Conservation (phyloP, 2,797 vertebrate genomes). For the Bovichtus variegatus region DNA sequence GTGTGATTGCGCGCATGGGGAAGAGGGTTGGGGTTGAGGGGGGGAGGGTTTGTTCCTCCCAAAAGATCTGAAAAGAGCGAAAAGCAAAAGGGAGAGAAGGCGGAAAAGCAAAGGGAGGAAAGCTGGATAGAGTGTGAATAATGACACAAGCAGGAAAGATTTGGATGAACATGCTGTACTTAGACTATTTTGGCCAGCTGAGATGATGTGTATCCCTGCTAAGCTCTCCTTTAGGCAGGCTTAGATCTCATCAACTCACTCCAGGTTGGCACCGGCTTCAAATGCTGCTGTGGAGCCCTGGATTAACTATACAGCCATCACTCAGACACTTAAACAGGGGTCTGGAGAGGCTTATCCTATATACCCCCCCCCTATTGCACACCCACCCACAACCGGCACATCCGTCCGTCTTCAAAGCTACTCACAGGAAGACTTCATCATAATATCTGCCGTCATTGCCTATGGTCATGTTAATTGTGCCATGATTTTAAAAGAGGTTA, state of each 20-base stretch:
- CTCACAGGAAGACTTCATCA: slow-evolving; percentile 40
- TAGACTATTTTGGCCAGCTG: slow-evolving; percentile 74
- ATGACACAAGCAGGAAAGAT: slow-evolving; percentile 68
- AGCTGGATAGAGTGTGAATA: slow-evolving; percentile 66
- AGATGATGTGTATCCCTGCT: slow-evolving; percentile 76
- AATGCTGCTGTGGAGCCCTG: slow-evolving; percentile 59
- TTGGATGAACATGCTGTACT: slow-evolving; percentile 75
- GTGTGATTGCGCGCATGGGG: slow-evolving; percentile 54
- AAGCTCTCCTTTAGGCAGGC: slow-evolving; percentile 80
- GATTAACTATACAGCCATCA: slow-evolving; percentile 74
- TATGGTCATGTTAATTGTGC: slow-evolving; percentile 64
- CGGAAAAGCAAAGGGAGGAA: slow-evolving; percentile 21
- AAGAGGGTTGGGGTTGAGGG: slow-evolving; percentile 6
- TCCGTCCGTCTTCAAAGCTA: slow-evolving; percentile 27
- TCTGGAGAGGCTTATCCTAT: slow-evolving; percentile 65
- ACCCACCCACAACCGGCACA: slow-evolving; percentile 33
- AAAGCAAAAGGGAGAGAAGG: slow-evolving; percentile 34
- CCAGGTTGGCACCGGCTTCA: slow-evolving; percentile 75
- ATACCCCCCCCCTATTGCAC: not conserved
- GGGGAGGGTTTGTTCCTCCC: slow-evolving; percentile 22
- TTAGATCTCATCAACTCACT: slow-evolving; percentile 79
- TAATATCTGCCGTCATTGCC: slow-evolving; percentile 26
- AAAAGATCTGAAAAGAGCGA: slow-evolving; percentile 47
- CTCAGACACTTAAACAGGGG: slow-evolving; percentile 72
- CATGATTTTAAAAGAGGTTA: slow-evolving; percentile 67